Evolutionary conservation across 2,797 vertebrate species (phyloP), one percentile per base, ranked within the genome.

Genomic region (Gastrophryne carolinensis): DNA sequence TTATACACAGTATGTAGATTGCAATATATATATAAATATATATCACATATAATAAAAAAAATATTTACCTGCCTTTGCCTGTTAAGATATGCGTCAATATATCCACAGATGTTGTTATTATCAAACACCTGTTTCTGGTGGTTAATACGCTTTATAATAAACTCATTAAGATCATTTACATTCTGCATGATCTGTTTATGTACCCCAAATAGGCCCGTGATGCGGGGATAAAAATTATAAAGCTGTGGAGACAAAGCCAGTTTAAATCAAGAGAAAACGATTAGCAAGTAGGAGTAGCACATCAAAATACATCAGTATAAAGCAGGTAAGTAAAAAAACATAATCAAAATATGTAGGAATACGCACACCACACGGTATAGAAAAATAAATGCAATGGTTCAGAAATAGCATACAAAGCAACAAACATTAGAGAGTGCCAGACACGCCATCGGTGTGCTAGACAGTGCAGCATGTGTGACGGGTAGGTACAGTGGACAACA

Each of bases 1-100:
- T n/a, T n/a, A n/a, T n/a, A n/a, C n/a, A n/a, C n/a, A n/a, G n/a
- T n/a, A n/a, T n/a, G n/a, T n/a, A n/a, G n/a, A n/a, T n/a, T n/a
- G n/a, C n/a, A n/a, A n/a, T n/a, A n/a, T n/a, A n/a, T n/a, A n/a
- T n/a, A n/a, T n/a, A n/a, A n/a, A n/a, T n/a, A n/a, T n/a, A n/a
- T n/a, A n/a, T n/a, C n/a, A n/a, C n/a, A n/a, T n/a, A n/a, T n/a
- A 19, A 21, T 39, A 37, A 47, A 2, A 17, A 24, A 26, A 44
- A 44, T 1, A 53, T 26, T 47, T 82, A 87, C 86, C 85, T 86
- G 80, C 0, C 83, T 72, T 63, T 85, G 84, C 63, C 86, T 86
- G 79, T 84, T 63, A 72, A 87, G 71, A 72, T 83, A 87, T 27
- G 84, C 84, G 53, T 86, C 86, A 5, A 87, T 84, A 56, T 84